Conservation (phyloP, 1,140 invertebrate genomes). For the Trachymyrmex cornetzi region DNA sequence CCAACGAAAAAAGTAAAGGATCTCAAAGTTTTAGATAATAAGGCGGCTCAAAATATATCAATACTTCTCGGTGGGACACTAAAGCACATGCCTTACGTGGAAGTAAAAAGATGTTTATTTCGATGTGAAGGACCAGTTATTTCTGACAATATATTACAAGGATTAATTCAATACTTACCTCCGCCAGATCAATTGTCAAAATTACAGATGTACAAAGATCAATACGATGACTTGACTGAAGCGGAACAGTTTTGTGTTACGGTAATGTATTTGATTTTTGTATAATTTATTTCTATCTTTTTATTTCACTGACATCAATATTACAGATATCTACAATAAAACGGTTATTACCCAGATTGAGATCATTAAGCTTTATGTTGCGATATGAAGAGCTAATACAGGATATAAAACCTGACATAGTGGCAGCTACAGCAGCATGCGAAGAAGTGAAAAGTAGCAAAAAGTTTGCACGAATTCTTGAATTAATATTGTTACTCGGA, state of each 20-base stretch:
- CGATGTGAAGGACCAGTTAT: constrained; percentile 95
- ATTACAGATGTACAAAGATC: constrained; percentile 92
- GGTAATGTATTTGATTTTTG: constrained; percentile 87
- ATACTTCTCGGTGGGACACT: constrained; percentile 96
- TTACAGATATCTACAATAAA: constrained; percentile 93
- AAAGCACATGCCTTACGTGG: constrained; percentile 95
- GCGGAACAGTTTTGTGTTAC: constrained; percentile 98
- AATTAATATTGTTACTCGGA: constrained; percentile 95
- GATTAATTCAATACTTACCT: constrained; percentile 96
- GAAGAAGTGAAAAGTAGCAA: constrained; percentile 96
- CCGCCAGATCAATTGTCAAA: constrained; percentile 95
- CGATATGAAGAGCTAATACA: constrained; percentile 93
- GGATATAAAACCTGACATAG: constrained; percentile 98
- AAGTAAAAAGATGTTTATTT: constrained; percentile 94
- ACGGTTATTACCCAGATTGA: constrained; percentile 94
- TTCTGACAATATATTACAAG: constrained; percentile 93
- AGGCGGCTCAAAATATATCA: constrained; percentile 97
- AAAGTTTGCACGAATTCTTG: constrained; percentile 96
- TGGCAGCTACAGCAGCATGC: constrained; percentile 97
- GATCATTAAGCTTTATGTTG: constrained; percentile 96
- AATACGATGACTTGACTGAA: constrained; percentile 94
- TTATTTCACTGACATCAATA: constrained; percentile 24
- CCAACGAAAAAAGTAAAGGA: constrained; percentile 95
- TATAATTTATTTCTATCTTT: neutral
- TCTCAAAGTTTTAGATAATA: constrained; percentile 96